Evolutionary conservation across 2,797 vertebrate species (phyloP).

Genomic region (Galagoides demidoff): DNA sequence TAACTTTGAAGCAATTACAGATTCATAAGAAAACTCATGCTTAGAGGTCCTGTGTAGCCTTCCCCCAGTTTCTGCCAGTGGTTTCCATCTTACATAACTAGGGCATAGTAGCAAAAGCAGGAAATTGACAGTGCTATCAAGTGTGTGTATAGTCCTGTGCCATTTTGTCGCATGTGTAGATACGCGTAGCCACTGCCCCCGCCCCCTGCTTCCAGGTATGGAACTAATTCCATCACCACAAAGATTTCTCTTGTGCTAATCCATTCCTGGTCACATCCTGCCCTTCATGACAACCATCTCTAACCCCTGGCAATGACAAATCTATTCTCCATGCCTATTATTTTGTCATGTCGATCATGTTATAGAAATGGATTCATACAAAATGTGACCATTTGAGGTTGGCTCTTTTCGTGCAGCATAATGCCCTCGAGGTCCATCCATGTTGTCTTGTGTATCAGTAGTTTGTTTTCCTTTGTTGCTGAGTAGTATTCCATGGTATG

Average conservation of each 20-base stretch:
- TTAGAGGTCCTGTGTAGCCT: not conserved
- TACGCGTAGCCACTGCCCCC: not conserved
- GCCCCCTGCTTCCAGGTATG: not conserved
- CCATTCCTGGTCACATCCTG: not conserved
- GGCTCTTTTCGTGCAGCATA: not conserved
- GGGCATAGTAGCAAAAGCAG: not conserved
- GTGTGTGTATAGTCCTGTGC: not conserved
- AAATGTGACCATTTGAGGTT: not conserved
- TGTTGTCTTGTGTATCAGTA: not conserved
- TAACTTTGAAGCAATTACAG: not conserved
- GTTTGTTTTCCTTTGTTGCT: not conserved
- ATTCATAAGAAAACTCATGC: not conserved
- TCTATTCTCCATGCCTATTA: not conserved
- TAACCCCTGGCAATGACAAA: no score
- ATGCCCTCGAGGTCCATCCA: not conserved
- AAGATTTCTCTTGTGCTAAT: not conserved
- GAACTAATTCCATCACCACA: not conserved
- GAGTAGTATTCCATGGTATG: not conserved
- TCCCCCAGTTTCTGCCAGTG: not conserved
- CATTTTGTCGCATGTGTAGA: not conserved
- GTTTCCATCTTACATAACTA: not conserved
- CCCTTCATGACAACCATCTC: not conserved
- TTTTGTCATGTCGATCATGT: not conserved
- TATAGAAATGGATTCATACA: not conserved
- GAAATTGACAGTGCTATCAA: not conserved